These are phyloP conservation scores for Ladona fulva DNA, from an alignment of 1,140 invertebrate genomes.

Conservation along the genomic window DNA sequence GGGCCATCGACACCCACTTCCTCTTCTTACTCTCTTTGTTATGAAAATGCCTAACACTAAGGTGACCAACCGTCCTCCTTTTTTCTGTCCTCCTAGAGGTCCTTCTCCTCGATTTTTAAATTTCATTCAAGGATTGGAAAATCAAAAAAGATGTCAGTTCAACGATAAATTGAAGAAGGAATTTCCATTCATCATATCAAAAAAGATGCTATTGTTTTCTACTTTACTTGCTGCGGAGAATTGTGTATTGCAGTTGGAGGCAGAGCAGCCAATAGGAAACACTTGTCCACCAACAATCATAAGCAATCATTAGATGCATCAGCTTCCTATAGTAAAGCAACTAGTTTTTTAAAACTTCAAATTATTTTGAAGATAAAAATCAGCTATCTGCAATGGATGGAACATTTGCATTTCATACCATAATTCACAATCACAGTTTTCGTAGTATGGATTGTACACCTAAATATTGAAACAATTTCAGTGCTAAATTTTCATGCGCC, in stretches of 20 bases:
- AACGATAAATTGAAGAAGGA: constrained; percentile 21
- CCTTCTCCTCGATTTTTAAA: too few species aligned
- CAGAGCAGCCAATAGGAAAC: constrained; percentile 17
- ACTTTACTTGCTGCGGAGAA: constrained; percentile 21
- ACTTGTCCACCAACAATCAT: constrained; percentile 20
- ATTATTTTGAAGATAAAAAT: constrained; percentile 22
- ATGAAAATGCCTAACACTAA: too few species aligned
- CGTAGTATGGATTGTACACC: neutral
- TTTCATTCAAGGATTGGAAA: constrained; percentile 12
- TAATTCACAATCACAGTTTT: too few species aligned
- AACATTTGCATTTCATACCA: constrained; percentile 16
- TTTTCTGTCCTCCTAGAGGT: too few species aligned
- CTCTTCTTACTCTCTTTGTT: too few species aligned
- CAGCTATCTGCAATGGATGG: constrained; percentile 21
- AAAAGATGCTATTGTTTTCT: constrained; percentile 20
- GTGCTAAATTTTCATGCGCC: constrained; percentile 20
- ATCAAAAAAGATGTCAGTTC: constrained; percentile 18
- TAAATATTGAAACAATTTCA: neutral
- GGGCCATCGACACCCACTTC: too few species aligned
- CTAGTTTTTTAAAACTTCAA: constrained; percentile 18
- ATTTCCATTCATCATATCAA: constrained; percentile 21
- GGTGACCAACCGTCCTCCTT: too few species aligned
- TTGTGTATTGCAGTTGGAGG: constrained; percentile 21
- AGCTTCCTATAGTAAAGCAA: constrained; percentile 17
- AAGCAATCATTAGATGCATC: constrained; percentile 17